Conservation (phyloP, 2,113 vertebrate genomes). For the Geococcyx californianus region DNA sequence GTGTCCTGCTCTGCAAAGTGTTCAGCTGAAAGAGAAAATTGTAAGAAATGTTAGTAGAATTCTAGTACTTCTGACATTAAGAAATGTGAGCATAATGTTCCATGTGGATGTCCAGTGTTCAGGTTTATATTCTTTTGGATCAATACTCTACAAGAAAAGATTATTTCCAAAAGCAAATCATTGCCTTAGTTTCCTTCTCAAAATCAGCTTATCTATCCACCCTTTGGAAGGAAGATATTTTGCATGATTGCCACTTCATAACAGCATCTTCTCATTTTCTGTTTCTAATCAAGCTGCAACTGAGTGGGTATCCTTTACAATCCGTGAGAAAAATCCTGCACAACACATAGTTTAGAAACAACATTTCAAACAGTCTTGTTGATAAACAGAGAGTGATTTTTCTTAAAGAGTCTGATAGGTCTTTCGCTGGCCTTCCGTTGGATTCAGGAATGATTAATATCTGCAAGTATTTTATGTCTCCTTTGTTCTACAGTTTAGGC, state of each 20-base stretch:
- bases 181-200: rapidly evolving
- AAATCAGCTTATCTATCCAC: neutral
- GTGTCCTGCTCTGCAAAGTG: neutral
- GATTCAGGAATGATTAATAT: neutral
- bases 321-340: neutral
- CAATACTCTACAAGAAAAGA: neutral
- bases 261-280: neutral
- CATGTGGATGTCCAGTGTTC: neutral
- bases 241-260: neutral
- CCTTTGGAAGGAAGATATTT: neutral
- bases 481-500: neutral
- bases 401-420: neutral
- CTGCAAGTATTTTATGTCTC: neutral
- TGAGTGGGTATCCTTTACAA: neutral
- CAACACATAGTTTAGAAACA: neutral
- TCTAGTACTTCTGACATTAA: neutral
- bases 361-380: neutral
- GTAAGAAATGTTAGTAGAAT: neutral
- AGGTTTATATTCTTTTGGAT: neutral
- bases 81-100: neutral
- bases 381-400: neutral
- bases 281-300: neutral
- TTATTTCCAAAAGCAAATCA: neutral
- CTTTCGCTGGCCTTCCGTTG: neutral
- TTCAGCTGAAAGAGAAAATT: neutral